These are phyloP conservation scores for Sterna hirundo DNA, from an alignment of 2,113 vertebrate species.

Conservation along the genomic window DNA sequence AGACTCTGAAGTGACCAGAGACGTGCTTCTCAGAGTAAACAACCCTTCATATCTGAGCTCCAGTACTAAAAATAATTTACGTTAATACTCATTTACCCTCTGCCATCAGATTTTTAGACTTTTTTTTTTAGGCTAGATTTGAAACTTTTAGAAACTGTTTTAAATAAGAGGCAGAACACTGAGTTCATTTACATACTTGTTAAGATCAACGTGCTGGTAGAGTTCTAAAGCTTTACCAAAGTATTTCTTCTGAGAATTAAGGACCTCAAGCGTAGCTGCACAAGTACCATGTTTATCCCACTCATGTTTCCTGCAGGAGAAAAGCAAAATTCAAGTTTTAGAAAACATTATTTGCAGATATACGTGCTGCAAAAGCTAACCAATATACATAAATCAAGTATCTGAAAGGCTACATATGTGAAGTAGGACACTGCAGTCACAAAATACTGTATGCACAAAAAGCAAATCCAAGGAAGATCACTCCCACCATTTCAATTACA, in stretches of 20 bases:
- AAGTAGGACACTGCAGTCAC: background rate
- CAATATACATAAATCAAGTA: background rate
- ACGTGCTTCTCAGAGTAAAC: background rate
- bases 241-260: conserved; percentile 78
- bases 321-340: background rate
- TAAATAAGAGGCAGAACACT: background rate
- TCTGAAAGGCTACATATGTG: background rate
- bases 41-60: background rate
- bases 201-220: conserved; percentile 66
- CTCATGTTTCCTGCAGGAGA: conserved; percentile 73
- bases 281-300: conserved; percentile 84
- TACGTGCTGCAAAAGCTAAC: background rate
- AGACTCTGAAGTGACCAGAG: background rate
- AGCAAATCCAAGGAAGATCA: background rate
- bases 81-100: background rate
- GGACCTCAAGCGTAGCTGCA: conserved; percentile 64
- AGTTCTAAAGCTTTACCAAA: conserved; percentile 74
- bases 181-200: conserved; percentile 29
- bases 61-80: background rate
- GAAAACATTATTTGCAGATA: background rate
- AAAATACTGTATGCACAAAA: background rate
- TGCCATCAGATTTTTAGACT: background rate
- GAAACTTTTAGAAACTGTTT: background rate
- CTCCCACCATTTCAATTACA: background rate
- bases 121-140: background rate